A percentile compares a stretch with the other conserved stretches of the same genome.
phyloP scores from a whole-genome alignment of 2,113 vertebrate species.

The Dryoscopus gambensis region DNA sequence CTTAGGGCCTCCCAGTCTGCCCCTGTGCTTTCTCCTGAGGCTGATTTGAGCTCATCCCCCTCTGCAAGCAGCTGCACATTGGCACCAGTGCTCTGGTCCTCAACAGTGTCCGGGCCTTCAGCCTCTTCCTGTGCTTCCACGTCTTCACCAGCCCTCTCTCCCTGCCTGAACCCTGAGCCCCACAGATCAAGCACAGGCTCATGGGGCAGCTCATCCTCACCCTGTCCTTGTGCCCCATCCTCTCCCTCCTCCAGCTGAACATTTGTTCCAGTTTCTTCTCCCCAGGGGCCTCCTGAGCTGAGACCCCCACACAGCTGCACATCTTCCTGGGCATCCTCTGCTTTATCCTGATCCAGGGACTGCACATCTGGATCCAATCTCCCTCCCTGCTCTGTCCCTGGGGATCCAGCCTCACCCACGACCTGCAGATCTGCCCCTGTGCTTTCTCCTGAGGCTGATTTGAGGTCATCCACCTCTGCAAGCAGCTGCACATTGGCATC shows the following conservation, averaged over 20 bases:
- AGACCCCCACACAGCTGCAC: rapidly evolving
- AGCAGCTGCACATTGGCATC: rapidly evolving
- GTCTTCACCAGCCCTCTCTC: no score
- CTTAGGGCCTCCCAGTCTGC: no score
- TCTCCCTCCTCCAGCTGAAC: neutral
- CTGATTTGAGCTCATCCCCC: no score
- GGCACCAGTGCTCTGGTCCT: no score
- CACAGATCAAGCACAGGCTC: neutral
- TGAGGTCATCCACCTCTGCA: neutral
- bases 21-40: no score
- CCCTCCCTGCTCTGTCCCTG: neutral
- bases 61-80: no score
- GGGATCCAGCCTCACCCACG: rapidly evolving
- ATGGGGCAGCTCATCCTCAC: neutral
- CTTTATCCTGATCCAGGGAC: neutral
- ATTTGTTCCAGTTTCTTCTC: rapidly evolving
- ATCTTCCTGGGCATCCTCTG: neutral
- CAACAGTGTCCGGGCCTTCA: no score
- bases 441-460: neutral
- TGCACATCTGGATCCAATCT: neutral
- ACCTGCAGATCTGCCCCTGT: neutral
- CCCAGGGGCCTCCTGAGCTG: rapidly evolving
- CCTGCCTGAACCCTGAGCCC: no score
- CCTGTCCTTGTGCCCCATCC: neutral
- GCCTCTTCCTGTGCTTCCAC: no score